These are phyloP conservation scores for Eutolmus rufibarbis DNA, from an alignment of 2,888 invertebrate genomes.

Conservation along the genomic window DNA sequence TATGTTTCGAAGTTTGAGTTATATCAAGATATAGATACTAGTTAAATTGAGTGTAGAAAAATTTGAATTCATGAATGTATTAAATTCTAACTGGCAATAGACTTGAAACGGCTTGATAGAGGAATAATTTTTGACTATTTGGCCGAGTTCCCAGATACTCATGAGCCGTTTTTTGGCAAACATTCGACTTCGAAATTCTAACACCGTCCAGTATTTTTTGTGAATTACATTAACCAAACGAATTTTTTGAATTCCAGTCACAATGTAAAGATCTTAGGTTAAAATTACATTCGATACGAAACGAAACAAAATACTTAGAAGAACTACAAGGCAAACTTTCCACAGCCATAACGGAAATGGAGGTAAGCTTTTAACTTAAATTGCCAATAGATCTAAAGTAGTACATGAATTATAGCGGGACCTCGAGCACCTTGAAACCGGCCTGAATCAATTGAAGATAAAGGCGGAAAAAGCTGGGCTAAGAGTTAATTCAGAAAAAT, in stretches of 20 bases:
- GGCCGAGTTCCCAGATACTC: no score
- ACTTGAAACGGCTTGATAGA: no score
- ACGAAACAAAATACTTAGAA: neutral
- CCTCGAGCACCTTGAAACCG: slow-evolving; percentile 26
- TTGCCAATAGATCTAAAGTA: neutral
- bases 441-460: slow-evolving; percentile 49
- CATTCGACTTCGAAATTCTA: no score
- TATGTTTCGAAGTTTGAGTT: no score
- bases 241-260: neutral
- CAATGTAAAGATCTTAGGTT: neutral
- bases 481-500: slow-evolving; percentile 56
- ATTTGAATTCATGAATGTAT: no score
- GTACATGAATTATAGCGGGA: slow-evolving; percentile 45
- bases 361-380: neutral
- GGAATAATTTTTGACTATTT: no score
- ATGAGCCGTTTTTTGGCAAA: no score
- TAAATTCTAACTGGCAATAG: neutral
- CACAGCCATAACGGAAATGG: neutral
- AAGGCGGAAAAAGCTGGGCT: slow-evolving; percentile 55
- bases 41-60: no score
- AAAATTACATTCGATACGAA: neutral
- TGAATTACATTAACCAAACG: neutral
- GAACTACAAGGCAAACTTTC: neutral
- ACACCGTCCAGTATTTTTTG: no score
- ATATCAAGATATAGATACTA: no score